Evolutionary conservation across 30 jellyfish, hydroid and myxozoan species (phyloP).

Genomic region (Aurelia sp.): DNA sequence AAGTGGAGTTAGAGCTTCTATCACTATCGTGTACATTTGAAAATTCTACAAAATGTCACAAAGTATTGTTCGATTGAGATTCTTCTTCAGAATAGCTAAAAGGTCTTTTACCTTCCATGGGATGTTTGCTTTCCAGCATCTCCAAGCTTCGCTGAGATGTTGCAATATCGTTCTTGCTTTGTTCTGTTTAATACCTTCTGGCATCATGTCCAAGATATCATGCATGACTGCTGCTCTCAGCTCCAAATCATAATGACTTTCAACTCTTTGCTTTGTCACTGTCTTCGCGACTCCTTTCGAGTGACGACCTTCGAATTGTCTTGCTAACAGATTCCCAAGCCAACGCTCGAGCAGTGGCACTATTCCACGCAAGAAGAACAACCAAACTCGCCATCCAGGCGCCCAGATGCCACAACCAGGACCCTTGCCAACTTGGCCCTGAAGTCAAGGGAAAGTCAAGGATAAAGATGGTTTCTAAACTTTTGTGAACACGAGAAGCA

Average conservation of each 20-base stretch:
- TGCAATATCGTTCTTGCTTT: constrained; percentile 98
- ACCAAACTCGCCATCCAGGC: constrained; percentile 99
- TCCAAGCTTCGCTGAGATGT: constrained; percentile 99
- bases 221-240: constrained; percentile 99
- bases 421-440: constrained; percentile 99
- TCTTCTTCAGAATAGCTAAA: no score
- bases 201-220: constrained; percentile 99
- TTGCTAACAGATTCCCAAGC: constrained; percentile 97
- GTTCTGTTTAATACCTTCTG: constrained; percentile 99
- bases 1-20: no score
- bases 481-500: background rate
- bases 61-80: no score
- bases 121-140: constrained; percentile 99
- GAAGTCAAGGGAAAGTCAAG: background rate
- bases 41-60: no score
- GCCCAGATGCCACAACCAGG: constrained; percentile 99
- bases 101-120: constrained; percentile 99
- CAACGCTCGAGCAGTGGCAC: constrained; percentile 98
- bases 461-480: background rate
- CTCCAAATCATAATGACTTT: constrained; percentile 98
- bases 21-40: no score
- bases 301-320: constrained; percentile 99
- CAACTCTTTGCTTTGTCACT: constrained; percentile 98
- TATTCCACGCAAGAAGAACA: constrained; percentile 95
- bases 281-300: constrained; percentile 99